These are phyloP conservation scores for Allygus modestus DNA, from an alignment of 2,888 invertebrate species.

Conservation along the genomic window DNA sequence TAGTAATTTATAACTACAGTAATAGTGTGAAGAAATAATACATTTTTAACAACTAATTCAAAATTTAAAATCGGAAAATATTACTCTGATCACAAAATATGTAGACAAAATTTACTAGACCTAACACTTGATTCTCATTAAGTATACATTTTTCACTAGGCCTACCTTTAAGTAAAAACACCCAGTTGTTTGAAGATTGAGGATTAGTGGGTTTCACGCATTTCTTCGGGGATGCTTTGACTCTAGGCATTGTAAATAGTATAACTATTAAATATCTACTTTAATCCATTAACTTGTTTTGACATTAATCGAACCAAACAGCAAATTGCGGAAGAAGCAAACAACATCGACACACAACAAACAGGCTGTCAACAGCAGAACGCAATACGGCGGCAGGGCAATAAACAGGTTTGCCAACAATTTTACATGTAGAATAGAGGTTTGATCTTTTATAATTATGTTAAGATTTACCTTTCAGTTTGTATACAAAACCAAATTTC, in stretches of 20 bases:
- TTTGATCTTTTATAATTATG: neutral
- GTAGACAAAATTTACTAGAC: too few relatives aligned
- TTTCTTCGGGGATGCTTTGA: constrained; percentile 78
- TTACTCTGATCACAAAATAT: too few relatives aligned
- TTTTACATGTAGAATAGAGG: neutral
- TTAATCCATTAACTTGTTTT: constrained; percentile 30
- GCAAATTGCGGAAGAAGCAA: constrained; percentile 20
- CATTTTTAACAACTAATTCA: too few relatives aligned
- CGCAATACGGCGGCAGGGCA: constrained; percentile 4
- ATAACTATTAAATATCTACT: neutral
- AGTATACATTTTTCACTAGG: neutral
- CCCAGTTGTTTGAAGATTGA: constrained; percentile 82
- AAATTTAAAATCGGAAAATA: too few relatives aligned
- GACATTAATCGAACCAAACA: constrained; percentile 32
- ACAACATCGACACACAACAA: constrained; percentile 31
- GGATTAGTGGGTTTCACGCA: constrained; percentile 76
- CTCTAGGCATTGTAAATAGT: constrained; percentile 77
- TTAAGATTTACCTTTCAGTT: too few relatives aligned
- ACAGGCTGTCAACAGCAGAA: constrained; percentile 40
- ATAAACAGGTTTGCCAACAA: constrained; percentile 10
- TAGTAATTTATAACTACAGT: too few relatives aligned
- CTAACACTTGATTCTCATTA: too few relatives aligned
- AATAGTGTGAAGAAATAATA: too few relatives aligned
- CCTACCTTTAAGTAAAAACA: constrained; percentile 82
- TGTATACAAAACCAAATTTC: too few relatives aligned